Evolutionary conservation across 2,113 vertebrate species (phyloP), one percentile per base, ranked within the genome.

Genomic region (Myrmecobius fasciatus): DNA sequence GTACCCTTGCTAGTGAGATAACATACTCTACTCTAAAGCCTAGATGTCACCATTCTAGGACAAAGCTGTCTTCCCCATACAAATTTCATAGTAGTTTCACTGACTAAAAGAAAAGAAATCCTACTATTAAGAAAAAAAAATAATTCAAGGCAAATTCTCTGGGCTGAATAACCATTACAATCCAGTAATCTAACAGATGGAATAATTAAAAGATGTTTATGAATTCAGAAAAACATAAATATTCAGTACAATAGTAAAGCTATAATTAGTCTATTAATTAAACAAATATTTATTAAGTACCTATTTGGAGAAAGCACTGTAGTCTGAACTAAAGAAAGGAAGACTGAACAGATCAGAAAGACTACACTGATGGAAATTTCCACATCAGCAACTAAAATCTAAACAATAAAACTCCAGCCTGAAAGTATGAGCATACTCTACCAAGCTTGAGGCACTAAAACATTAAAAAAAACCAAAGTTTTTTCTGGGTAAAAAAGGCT

Each of bases 151-250:
- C 22, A 43, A 91, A 56, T 31, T 49, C 91, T 48, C n/a, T 75
- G 17, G 67, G 25, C 0, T 91, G 52, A 25, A 93, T 5, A 43
- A 31, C 46, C 91, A 90, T 0, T 91, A 49, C n/a, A 94, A 96
- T 47, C 52, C 92, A 49, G 89, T 17, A 89, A 92, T 93, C 52
- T 92, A 26, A 24, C 31, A 96, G 54, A 9, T 91, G 92, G 91
- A 94, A 89, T 3, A 91, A 90, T 60, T 3, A 3, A 2, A 75
- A 75, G 56, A 52, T 25, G 26, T 89, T 31, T 28, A 17, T 17
- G 52, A 56, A n/a, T 75, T 75, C 56, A 36, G 91, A 53, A 60
- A 22, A 49, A 90, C 0, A 90, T 9, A 10, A 11, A 53, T 2
- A 24, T 1, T 25, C 56, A 93, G 89, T 4, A 91, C 1, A 89